Base-by-base conservation (phyloP, 2,113 vertebrate species). In the Anolis sagrei region DNA sequence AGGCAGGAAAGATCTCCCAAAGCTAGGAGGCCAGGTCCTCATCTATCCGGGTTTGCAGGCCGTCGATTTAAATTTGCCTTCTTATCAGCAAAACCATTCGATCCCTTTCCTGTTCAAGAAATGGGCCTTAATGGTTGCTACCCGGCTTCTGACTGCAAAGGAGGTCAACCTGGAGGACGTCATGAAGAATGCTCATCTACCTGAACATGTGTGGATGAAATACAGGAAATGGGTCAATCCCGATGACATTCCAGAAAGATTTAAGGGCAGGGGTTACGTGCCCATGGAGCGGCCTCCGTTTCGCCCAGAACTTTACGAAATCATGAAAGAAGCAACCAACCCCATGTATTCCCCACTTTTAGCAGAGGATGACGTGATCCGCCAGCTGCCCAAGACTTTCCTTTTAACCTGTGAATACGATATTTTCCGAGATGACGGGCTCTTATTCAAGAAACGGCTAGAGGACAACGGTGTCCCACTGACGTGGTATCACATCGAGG, bases 41-140 rank as follows among this genome's bases (percentile, higher is more conserved):
- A 91, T 99, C 94, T 98, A 97, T 70, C 95, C 97, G 0, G 5
- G 6, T 0, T 91, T 98, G n/a, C 97, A 98, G 89, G 94, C 87
- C 19, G 73, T 97, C 64, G 95, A 98, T 86, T 98, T 98, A 89
- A 96, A 95, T 89, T 88, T 96, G 62, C 98, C 97, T 9, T 98
- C 97, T 2, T 97, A 97, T 44, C 96, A 96, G 85, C 96, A 97
- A 80, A 98, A 98, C 32, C 90, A 32, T 0, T 88, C 93, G 0
- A 93, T 97, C 76, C 97, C 97, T 13, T 34, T 96, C 89, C 90
- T 98, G 32, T 96, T 90, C 16, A 90, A 88, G 62, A 86, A 92
- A n/a, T 88, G 94, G 0, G 44, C 79, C 0, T 93, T 91, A 1
- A 96, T 49, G 81, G 89, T 27, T 94, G 27, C 90, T 90, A 54